phyloP scores from a whole-genome alignment of 2,797 vertebrate genomes.

The Fistularia commersonii region DNA sequence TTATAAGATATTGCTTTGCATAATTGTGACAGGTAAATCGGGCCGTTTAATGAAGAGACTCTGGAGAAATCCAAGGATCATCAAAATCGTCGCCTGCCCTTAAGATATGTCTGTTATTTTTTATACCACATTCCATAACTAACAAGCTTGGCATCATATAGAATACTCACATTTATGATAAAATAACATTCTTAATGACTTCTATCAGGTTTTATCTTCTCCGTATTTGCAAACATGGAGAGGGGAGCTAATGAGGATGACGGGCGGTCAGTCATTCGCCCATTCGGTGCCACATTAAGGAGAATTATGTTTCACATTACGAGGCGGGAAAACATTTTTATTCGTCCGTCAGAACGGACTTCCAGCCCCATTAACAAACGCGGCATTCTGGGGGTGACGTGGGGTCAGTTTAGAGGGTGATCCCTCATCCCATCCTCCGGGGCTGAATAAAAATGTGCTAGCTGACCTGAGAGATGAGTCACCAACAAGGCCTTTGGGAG shows the following conservation, averaged over 20 bases:
- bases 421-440: not conserved
- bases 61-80: no score
- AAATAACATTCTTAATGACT: constrained; percentile 31
- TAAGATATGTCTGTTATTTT: no score
- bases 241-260: constrained; percentile 36
- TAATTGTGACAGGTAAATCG: no score
- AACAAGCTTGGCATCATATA: constrained; percentile 28
- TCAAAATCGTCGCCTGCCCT: no score
- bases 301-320: not conserved
- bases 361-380: not conserved
- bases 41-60: no score
- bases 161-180: constrained; percentile 2
- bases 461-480: not conserved
- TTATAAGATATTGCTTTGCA: no score
- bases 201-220: constrained; percentile 22
- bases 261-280: constrained; percentile 26
- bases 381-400: not conserved
- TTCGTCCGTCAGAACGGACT: not conserved
- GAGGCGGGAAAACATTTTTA: not conserved
- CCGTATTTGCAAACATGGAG: constrained; percentile 20
- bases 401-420: not conserved
- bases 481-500: not conserved
- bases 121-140: constrained; percentile 16
- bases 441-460: constrained; percentile 4
- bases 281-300: constrained; percentile 30